Conservation (phyloP, 2,113 vertebrate genomes). For the Sakesphorus luctuosus region DNA sequence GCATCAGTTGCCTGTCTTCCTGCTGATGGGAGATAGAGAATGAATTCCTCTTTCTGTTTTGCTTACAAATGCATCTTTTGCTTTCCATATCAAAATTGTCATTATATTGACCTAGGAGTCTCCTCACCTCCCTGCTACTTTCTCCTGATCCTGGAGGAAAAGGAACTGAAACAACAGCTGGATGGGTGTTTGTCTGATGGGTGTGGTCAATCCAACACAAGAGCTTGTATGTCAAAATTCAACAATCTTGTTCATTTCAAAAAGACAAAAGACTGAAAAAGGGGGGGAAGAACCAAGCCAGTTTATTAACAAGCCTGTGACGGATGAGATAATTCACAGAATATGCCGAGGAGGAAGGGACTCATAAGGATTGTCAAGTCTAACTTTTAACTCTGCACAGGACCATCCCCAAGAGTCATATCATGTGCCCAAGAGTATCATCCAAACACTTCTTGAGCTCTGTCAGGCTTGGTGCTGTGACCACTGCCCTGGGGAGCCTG, state of each 20-base stretch:
- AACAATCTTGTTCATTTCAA: not conserved
- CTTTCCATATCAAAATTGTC: not conserved
- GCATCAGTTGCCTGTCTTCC: not conserved
- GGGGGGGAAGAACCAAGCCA: not conserved
- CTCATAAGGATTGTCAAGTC: not conserved
- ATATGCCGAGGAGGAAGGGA: not conserved
- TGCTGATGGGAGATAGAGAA: not conserved
- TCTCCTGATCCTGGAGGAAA: not conserved
- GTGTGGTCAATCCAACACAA: not conserved
- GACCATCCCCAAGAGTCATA: not conserved
- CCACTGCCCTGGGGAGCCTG: not conserved
- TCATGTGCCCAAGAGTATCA: not conserved
- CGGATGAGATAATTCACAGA: not conserved
- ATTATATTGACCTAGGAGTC: not conserved
- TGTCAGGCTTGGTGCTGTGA: not conserved
- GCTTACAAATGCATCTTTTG: constrained; percentile 14
- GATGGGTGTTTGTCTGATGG: not conserved
- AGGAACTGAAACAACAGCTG: not conserved
- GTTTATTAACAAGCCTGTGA: not conserved
- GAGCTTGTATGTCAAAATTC: not conserved
- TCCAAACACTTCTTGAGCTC: not conserved
- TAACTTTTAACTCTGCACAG: not conserved
- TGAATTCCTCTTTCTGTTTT: constrained; percentile 39
- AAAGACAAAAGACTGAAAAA: not conserved
- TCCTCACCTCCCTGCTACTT: not conserved